A percentile compares a stretch with the other conserved stretches of the same genome.
Conservation (phyloP, 2,113 vertebrate species). For the Proterorhinus semilunaris region DNA sequence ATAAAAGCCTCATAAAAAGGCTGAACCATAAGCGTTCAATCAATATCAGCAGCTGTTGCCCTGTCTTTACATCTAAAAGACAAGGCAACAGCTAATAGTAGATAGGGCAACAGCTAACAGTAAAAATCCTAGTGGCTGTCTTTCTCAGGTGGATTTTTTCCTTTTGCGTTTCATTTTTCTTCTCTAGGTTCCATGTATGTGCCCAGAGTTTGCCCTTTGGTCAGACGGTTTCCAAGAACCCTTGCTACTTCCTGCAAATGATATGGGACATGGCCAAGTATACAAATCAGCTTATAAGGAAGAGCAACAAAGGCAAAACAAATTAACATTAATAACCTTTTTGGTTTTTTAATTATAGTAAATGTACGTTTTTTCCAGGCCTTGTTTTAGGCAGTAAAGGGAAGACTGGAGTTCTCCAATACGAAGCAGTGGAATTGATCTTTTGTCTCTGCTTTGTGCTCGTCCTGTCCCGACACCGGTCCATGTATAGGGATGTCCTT, state of each 20-base stretch:
- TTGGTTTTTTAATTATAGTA: neutral
- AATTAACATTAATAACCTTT: neutral
- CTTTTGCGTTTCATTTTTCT: neutral
- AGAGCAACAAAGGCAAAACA: conserved; percentile 81
- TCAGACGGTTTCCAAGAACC: conserved; percentile 82
- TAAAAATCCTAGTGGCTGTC: conserved; percentile 1
- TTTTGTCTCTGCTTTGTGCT: conserved; percentile 72
- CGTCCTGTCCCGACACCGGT: conserved; percentile 56
- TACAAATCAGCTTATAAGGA: conserved; percentile 68
- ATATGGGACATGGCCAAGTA: conserved; percentile 76
- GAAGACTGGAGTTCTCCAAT: conserved; percentile 56
- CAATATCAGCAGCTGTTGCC: conserved; percentile 11
- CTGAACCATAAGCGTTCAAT: neutral
- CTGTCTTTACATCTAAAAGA: neutral
- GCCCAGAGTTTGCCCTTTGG: conserved; percentile 84
- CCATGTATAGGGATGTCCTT: conserved; percentile 61
- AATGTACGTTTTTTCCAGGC: conserved; percentile 33
- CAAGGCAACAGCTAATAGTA: too few relatives aligned
- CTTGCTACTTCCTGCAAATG: conserved; percentile 80
- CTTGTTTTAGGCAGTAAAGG: conserved; percentile 38
- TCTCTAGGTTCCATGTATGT: conserved; percentile 87
- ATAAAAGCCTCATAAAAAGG: conserved; percentile 11
- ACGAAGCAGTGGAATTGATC: conserved; percentile 72
- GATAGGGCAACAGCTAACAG: neutral
- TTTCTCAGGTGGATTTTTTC: neutral